Evolutionary conservation across 2,113 vertebrate species (phyloP).

Genomic region (Columba livia): DNA sequence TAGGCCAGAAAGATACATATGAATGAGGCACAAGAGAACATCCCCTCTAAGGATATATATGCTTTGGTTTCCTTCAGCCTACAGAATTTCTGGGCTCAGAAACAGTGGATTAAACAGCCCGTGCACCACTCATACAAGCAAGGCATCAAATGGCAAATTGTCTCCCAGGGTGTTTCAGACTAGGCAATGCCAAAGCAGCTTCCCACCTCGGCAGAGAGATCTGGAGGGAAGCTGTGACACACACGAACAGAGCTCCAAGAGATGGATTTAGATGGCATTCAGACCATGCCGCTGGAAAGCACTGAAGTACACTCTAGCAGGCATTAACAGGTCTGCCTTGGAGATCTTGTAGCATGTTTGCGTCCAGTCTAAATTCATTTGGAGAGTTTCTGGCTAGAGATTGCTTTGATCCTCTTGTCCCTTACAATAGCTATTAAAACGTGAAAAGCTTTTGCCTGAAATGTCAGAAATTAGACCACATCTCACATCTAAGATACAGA

Average conservation of each 20-base stretch:
- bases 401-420: neutral
- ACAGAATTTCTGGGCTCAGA: neutral
- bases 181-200: neutral
- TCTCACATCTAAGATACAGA: neutral
- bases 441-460: neutral
- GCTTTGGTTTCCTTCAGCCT: neutral
- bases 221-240: neutral
- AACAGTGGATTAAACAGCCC: neutral
- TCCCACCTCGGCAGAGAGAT: rapidly evolving
- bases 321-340: neutral
- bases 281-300: neutral
- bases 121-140: rapidly evolving
- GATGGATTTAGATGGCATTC: neutral
- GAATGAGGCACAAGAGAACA: neutral
- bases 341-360: neutral
- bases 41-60: neutral
- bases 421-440: neutral
- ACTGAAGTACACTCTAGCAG: neutral
- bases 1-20: neutral
- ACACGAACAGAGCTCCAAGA: neutral
- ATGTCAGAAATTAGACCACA: neutral
- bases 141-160: neutral
- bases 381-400: neutral
- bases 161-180: neutral
- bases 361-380: neutral